These are phyloP conservation scores for Ptychobarbus kaznakovi DNA, from an alignment of 2,797 vertebrate species.

Conservation along the genomic window DNA sequence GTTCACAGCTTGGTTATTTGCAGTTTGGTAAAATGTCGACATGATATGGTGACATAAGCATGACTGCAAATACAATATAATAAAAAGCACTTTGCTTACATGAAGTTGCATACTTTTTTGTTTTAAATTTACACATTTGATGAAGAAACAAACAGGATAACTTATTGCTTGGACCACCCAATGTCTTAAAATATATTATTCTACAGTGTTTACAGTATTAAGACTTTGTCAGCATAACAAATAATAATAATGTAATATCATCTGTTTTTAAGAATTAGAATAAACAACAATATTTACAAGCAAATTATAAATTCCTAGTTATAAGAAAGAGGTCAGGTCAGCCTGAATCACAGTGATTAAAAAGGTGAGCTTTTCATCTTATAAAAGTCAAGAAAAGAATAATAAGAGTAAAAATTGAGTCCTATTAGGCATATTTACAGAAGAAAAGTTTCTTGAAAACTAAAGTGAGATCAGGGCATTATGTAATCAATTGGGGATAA, in stretches of 20 bases:
- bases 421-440: not conserved
- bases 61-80: slow-evolving; percentile 74
- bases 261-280: not conserved
- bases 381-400: not conserved
- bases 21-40: slow-evolving; percentile 67
- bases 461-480: not conserved
- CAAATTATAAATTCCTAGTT: not conserved
- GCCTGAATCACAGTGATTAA: not conserved
- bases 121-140: not conserved
- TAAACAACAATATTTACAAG: not conserved
- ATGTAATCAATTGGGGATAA: slow-evolving; percentile 4
- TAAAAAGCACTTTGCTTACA: slow-evolving; percentile 63
- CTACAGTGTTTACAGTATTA: not conserved
- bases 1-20: slow-evolving; percentile 68
- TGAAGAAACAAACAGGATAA: not conserved
- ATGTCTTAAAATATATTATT: not conserved
- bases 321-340: not conserved
- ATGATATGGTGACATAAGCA: slow-evolving; percentile 67
- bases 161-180: not conserved
- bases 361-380: not conserved
- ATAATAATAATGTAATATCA: not conserved
- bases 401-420: not conserved
- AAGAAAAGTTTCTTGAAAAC: not conserved
- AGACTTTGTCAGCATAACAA: not conserved
- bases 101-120: slow-evolving; percentile 41